A percentile compares a stretch with the other conserved stretches of the same genome.
These are phyloP conservation scores for Phengaris alcon DNA, from an alignment of 2,888 invertebrate species.

Conservation along the genomic window DNA sequence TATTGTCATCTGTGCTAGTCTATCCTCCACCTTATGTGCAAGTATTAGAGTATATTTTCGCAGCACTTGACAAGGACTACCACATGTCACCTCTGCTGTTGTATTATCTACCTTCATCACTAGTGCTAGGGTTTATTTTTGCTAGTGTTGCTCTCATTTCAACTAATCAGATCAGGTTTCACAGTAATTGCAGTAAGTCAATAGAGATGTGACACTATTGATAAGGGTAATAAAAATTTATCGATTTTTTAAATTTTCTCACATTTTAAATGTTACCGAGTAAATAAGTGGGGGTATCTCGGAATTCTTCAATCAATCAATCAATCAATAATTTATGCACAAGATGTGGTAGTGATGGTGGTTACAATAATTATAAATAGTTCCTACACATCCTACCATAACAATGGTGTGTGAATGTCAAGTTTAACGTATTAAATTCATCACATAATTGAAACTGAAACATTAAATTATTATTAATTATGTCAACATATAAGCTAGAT, in stretches of 20 bases:
- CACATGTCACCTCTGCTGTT: constrained; percentile 15
- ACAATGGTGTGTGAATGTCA: too few species aligned
- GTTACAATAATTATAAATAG: too few species aligned
- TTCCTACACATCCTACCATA: too few species aligned
- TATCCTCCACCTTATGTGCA: background rate
- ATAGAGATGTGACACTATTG: constrained; percentile 18
- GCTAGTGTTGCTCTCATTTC: background rate
- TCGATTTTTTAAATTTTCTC: constrained; percentile 1
- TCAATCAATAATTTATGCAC: too few species aligned
- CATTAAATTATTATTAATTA: too few species aligned
- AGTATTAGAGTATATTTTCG: constrained; percentile 26
- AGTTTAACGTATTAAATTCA: too few species aligned
- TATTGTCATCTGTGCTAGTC: constrained; percentile 14
- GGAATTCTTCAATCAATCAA: too few species aligned
- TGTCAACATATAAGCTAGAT: too few species aligned
- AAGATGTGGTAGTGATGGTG: too few species aligned
- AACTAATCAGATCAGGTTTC: constrained; percentile 48
- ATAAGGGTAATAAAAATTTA: constrained; percentile 16
- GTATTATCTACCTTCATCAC: background rate
- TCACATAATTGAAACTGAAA: too few species aligned
- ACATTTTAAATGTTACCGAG: background rate
- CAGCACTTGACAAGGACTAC: constrained; percentile 40
- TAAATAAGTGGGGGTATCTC: background rate
- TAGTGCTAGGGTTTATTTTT: constrained; percentile 23
- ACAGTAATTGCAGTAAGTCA: constrained; percentile 44